Conservation (phyloP, 2,797 vertebrate species). For the Pseudochirops cupreus region DNA sequence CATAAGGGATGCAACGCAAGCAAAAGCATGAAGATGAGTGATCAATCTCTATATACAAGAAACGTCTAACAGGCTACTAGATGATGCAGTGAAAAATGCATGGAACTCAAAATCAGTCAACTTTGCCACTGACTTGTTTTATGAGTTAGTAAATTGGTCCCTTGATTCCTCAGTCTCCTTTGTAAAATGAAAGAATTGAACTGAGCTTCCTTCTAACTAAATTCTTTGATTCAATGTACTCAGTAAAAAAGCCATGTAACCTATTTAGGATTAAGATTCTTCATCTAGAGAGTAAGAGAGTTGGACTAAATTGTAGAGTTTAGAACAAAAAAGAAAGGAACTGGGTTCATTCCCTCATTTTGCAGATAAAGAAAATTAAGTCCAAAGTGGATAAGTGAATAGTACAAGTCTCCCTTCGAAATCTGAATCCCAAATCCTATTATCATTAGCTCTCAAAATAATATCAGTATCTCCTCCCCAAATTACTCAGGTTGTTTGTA, state of each 20-base stretch:
- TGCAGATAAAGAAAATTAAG: neutral
- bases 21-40: neutral
- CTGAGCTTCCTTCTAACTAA: neutral
- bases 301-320: neutral
- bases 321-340: neutral
- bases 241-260: neutral
- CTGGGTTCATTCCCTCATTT: neutral
- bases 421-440: neutral
- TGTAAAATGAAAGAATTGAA: neutral
- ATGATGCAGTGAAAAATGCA: neutral
- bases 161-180: neutral
- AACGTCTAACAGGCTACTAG: neutral
- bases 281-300: neutral
- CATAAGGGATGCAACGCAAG: neutral
- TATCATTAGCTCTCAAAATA: neutral
- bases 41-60: neutral
- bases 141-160: neutral
- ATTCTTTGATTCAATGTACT: neutral
- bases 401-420: neutral
- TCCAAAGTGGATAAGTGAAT: neutral
- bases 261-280: neutral
- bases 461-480: neutral
- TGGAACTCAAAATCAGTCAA: neutral
- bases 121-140: neutral
- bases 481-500: neutral